These are phyloP conservation scores for Ditula angustiorana DNA, from an alignment of 2,888 invertebrate genomes.

Conservation along the genomic window DNA sequence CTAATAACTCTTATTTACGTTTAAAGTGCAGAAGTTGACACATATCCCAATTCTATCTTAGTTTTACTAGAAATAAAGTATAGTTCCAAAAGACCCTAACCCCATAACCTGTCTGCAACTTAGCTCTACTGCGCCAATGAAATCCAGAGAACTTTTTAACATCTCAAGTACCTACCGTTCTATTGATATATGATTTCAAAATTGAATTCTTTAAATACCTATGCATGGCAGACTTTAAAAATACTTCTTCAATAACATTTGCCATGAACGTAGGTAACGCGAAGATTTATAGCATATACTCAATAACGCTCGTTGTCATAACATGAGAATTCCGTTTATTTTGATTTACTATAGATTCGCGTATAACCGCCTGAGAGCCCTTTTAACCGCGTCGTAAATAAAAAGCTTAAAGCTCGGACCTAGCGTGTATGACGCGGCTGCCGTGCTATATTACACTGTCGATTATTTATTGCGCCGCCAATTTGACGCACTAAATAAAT, in stretches of 20 bases:
- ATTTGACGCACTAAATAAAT: constrained; percentile 27
- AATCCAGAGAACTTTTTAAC: too few relatives aligned
- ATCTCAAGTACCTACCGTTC: background rate
- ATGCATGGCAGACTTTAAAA: constrained; percentile 23
- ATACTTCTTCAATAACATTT: constrained; percentile 21
- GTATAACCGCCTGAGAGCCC: constrained; percentile 15
- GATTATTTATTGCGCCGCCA: constrained; percentile 23
- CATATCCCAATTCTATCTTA: too few relatives aligned
- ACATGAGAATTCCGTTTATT: constrained; percentile 27
- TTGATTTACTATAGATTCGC: constrained; percentile 35
- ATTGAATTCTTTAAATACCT: background rate
- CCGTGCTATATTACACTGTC: constrained; percentile 17
- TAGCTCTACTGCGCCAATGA: too few relatives aligned
- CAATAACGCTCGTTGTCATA: constrained; percentile 28
- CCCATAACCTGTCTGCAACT: too few relatives aligned
- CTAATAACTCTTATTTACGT: too few relatives aligned
- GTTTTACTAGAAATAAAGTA: too few relatives aligned
- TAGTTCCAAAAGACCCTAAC: too few relatives aligned
- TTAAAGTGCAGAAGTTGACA: too few relatives aligned
- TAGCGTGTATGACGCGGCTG: constrained; percentile 30
- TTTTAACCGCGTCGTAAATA: constrained; percentile 47
- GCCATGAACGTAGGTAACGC: background rate
- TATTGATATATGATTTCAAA: background rate
- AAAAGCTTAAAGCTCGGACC: constrained; percentile 40
- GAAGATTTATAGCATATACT: constrained; percentile 24